These are phyloP conservation scores for Nothobranchius kuhntae DNA, from an alignment of 2,113 vertebrate species.

Conservation along the genomic window DNA sequence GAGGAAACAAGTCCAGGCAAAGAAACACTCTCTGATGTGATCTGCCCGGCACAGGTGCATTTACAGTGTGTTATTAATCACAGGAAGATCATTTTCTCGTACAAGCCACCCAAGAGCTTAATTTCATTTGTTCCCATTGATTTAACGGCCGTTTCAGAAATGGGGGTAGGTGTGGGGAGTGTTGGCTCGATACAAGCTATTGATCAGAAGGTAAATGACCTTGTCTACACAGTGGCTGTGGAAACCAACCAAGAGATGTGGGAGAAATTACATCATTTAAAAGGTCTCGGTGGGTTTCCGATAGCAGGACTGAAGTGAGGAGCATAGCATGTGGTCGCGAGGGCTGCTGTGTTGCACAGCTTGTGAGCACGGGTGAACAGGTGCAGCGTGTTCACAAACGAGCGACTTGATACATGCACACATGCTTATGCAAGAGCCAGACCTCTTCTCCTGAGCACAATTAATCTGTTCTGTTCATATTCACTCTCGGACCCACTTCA, in stretches of 20 bases:
- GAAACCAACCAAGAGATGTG: conserved; percentile 27
- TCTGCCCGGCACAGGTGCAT: conserved; percentile 52
- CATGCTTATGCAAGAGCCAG: conserved; percentile 30
- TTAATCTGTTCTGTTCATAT: conserved; percentile 43
- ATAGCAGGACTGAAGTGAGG: neutral
- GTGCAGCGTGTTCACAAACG: conserved; percentile 18
- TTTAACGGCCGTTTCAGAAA: conserved; percentile 76
- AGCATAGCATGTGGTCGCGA: neutral
- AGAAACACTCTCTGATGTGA: conserved; percentile 63
- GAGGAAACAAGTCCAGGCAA: conserved; percentile 50
- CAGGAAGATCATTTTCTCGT: conserved; percentile 72
- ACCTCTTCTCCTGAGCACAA: conserved; percentile 34
- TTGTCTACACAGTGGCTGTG: conserved; percentile 67
- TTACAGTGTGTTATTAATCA: conserved; percentile 77
- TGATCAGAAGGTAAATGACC: conserved; percentile 75
- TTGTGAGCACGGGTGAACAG: conserved; percentile 7
- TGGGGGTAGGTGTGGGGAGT: conserved; percentile 39
- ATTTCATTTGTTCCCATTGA: conserved; percentile 79
- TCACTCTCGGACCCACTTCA: neutral
- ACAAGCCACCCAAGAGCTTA: conserved; percentile 71
- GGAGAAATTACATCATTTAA: conserved; percentile 45
- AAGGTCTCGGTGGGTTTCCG: conserved; percentile 27
- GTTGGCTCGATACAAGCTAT: conserved; percentile 70
- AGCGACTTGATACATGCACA: conserved; percentile 1
- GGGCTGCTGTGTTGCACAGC: conserved; percentile 12